Evolutionary conservation across 2,797 vertebrate species (phyloP).

Genomic region (Poecilia wingei): DNA sequence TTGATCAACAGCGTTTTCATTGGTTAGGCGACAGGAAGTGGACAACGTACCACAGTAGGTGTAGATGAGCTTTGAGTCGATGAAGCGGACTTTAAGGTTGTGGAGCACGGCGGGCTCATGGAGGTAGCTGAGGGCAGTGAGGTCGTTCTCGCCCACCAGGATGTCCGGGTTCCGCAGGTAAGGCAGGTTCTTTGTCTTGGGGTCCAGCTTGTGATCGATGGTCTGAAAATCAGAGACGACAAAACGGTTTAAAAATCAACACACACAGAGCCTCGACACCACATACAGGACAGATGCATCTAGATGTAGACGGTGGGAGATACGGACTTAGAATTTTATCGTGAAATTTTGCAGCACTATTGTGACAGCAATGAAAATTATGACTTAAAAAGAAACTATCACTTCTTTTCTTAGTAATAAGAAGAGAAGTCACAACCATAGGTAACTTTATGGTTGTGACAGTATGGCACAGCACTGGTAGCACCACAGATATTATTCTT

Average conservation of each 20-base stretch:
- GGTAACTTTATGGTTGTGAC: not conserved
- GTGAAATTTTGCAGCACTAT: not conserved
- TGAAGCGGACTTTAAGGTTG: conserved; percentile 97
- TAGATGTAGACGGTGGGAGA: not conserved
- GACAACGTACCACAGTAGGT: conserved; percentile 91
- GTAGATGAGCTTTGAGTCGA: conserved; percentile 98
- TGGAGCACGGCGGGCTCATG: conserved; percentile 97
- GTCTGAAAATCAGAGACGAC: conserved; percentile 72
- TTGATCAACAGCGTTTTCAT: not conserved
- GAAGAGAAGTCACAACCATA: not conserved
- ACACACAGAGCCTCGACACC: too few relatives aligned
- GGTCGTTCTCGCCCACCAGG: conserved; percentile 97
- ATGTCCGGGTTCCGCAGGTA: conserved; percentile 97
- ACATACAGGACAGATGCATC: not conserved
- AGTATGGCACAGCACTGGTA: not conserved
- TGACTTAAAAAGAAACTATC: not conserved
- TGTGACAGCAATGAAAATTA: not conserved
- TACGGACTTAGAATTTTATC: not conserved
- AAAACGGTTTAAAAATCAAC: not conserved
- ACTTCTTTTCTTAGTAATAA: not conserved
- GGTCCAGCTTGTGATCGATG: conserved; percentile 88
- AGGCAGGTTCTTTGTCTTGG: conserved; percentile 92
- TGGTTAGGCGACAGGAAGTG: not conserved
- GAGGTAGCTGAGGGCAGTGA: conserved; percentile 97
- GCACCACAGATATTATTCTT: not conserved